phyloP scores from a whole-genome alignment of 2,113 vertebrate genomes.

The Cebus imitator region DNA sequence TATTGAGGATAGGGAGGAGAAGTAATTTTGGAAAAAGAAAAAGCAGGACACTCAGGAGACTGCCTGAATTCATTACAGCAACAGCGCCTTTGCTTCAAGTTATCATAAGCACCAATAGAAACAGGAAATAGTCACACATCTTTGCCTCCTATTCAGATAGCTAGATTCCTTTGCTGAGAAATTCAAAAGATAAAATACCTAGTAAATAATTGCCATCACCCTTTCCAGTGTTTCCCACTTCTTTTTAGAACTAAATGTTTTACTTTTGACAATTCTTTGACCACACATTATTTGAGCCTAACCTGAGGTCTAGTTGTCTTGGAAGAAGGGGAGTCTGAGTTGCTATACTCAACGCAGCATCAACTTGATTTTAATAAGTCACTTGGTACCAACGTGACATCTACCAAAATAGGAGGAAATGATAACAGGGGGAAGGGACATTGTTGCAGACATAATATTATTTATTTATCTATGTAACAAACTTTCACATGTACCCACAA shows the following conservation, averaged over 20 bases:
- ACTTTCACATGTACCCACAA: too few relatives aligned
- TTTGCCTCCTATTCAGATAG: neutral
- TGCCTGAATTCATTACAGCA: neutral
- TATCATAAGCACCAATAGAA: neutral
- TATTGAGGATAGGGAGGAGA: neutral
- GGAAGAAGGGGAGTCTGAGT: neutral
- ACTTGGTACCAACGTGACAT: neutral
- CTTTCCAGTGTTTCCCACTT: neutral
- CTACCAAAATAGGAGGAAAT: neutral
- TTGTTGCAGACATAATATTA: neutral
- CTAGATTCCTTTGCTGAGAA: neutral
- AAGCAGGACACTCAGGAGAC: neutral
- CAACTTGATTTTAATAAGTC: neutral
- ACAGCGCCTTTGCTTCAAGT: neutral
- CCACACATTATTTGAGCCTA: neutral
- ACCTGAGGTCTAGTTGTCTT: neutral
- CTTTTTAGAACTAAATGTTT: neutral
- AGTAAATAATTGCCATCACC: neutral
- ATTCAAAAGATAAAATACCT: neutral
- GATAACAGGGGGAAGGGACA: neutral
- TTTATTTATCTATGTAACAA: too few relatives aligned
- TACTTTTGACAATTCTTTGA: neutral
- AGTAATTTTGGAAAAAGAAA: neutral
- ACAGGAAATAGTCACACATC: neutral
- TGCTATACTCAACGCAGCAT: neutral